A percentile compares a stretch with the other conserved stretches of the same genome.
Conservation (phyloP, 2,888 invertebrate genomes). For the Stegophylla sp. region DNA sequence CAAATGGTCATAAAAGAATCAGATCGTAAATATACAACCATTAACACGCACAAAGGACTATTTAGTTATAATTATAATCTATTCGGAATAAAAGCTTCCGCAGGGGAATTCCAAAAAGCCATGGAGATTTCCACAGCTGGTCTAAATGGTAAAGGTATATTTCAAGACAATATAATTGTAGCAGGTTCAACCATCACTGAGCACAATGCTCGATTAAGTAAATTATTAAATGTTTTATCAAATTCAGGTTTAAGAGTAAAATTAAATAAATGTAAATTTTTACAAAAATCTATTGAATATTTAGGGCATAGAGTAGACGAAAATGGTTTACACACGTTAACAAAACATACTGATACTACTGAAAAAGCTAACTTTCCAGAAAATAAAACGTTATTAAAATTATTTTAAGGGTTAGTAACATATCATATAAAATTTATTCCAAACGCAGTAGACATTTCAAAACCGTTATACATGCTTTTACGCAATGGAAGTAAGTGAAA, state of each 20-base stretch:
- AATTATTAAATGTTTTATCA: neutral
- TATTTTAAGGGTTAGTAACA: conserved; percentile 63
- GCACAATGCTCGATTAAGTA: conserved; percentile 1
- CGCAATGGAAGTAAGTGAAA: neutral
- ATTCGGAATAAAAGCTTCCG: conserved; percentile 6
- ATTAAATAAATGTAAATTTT: conserved; percentile 52
- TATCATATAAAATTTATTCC: conserved; percentile 60
- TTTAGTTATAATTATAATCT: neutral
- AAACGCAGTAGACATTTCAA: neutral
- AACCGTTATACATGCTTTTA: neutral
- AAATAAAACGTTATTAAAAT: conserved; percentile 62
- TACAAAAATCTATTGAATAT: conserved; percentile 50
- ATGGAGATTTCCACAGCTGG: neutral
- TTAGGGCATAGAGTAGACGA: conserved; percentile 51
- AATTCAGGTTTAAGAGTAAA: conserved; percentile 13
- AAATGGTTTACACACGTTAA: conserved; percentile 29
- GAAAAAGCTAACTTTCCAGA: conserved; percentile 61
- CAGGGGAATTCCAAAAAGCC: neutral
- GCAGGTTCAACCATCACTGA: neutral
- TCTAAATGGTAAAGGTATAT: neutral
- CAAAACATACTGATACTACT: conserved; percentile 36
- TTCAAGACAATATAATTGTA: neutral
- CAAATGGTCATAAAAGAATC: conserved; percentile 3
- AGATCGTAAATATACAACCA: neutral
- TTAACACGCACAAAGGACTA: neutral